Evolutionary conservation across 2,113 vertebrate genomes (phyloP).

Genomic region (Epinephelus fuscoguttatus): DNA sequence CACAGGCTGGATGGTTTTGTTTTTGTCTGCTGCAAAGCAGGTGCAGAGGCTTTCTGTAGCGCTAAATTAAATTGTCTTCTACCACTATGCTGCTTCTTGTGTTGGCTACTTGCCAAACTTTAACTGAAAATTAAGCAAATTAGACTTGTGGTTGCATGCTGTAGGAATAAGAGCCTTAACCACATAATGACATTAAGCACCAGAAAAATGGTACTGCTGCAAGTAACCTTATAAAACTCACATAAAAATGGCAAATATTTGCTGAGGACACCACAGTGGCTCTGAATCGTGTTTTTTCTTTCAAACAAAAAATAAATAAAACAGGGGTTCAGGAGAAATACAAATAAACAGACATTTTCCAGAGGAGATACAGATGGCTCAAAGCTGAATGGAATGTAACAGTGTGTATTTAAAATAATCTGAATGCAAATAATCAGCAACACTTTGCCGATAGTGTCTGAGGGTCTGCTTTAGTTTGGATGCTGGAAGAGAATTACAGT

Average conservation of each 20-base stretch:
- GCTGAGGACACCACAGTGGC: no score
- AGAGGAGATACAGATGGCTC: not conserved
- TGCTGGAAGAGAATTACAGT: not conserved
- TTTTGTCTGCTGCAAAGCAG: slow-evolving; percentile 17
- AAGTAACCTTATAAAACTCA: not conserved
- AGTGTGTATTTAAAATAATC: not conserved
- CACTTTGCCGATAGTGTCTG: not conserved
- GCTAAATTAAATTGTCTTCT: not conserved
- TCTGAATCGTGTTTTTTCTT: no score
- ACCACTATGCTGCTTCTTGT: not conserved
- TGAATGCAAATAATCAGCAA: not conserved
- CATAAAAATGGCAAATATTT: no score
- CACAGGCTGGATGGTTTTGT: not conserved
- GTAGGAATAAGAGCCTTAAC: not conserved
- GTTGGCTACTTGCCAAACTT: not conserved
- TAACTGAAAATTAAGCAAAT: not conserved
- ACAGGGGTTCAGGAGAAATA: not conserved
- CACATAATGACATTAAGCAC: not conserved
- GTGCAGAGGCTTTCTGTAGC: not conserved
- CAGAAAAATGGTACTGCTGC: not conserved
- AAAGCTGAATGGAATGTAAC: not conserved
- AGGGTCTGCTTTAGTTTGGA: not conserved
- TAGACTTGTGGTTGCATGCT: not conserved
- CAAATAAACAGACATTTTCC: not conserved
- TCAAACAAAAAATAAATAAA: not conserved